Evolutionary conservation across 2,113 vertebrate genomes (phyloP), one percentile per base, ranked within the genome.

Genomic region (Casuarius casuarius): DNA sequence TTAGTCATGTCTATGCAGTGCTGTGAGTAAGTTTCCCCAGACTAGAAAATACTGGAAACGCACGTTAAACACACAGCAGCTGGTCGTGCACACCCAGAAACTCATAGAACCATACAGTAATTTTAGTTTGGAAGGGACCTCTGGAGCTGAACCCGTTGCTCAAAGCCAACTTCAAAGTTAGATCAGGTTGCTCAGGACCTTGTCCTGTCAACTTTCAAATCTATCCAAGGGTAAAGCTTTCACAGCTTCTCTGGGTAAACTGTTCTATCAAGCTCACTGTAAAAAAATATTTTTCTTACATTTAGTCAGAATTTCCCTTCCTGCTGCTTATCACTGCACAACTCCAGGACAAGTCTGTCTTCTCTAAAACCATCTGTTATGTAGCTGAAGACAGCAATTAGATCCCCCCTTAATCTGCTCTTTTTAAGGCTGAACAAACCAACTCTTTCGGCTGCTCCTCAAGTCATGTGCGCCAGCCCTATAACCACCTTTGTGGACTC

Each of bases 381-480:
- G 4, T 22, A 33, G 74, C 26, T 63, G 29, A 38, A 93, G 23
- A 63, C 7, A 78, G 40, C 42, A 74, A 31, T 49, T 49, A 82
- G 12, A 58, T 71, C 48, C 7, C 12, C 11, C 4, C 22, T 66
- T 42, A 82, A 2, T 1, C 7, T 59, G 7, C n/a, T 89, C 29
- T 63, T 87, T 25, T 46, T 52, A 38, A 38, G n/a, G 29, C 10
- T 68, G 22, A 3, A 2, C 35, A 88, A 79, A 42, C 9, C 11
- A 62, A 0, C 28, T 62, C 19, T 66, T 70, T 56, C 2, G 0
- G 10, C 8, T 14, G n/a, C 23, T 59, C 71, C 18, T 59, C 5
- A 2, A 12, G 7, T 46, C 62, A 42, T 15, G 8, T 0, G 0
- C 26, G 59, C 12, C 9, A 72, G 15, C 31, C 35, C 26, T 49